Evolutionary conservation across 2,113 vertebrate genomes (phyloP), one percentile per base, ranked within the genome.

Genomic region (Saccopteryx bilineata): DNA sequence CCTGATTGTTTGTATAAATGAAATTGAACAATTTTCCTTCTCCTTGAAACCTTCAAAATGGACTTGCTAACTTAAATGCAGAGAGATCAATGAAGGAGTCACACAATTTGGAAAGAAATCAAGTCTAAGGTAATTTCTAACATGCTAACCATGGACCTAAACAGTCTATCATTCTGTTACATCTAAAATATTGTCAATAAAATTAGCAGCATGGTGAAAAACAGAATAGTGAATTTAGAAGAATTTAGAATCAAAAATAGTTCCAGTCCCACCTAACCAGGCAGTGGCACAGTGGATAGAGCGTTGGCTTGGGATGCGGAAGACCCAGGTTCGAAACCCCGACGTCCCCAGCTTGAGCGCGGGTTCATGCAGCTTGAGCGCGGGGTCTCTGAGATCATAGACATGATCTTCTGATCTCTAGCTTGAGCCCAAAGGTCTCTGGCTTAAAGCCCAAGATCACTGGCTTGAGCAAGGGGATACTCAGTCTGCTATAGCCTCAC

Each of bases 41-140:
- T 87, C 63, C 58, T 69, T 46, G 68, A 69, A 26, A 58, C 61
- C n/a, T 66, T 92, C 75, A 93, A 94, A 90, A 86, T 13, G 7
- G 5, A 74, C 23, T 5, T 48, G 24, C 68, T 89, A 72, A 87
- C 50, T 21, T 48, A 74, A 90, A 90, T 13, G 23, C 48, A 68
- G 0, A 78, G 28, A 63, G 11, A 7, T 72, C 68, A 86, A 87
- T 17, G 94, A 79, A 96, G 33, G 26, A 88, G 19, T 24, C 71
- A 69, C 11, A 87, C 3, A 54, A 54, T 69, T 90, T 83, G 48
- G 31, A 13, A 71, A n/a, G 54, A 83, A 78, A 94, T 26, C 52
- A 79, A 87, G 3, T 46, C 60, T 33, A n/a, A 80, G 46, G 28
- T 14, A 24, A 87, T 63, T 79, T 80, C 94, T 79, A 75, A 68